These are phyloP conservation scores for Lycia hirtaria DNA, from an alignment of 2,888 invertebrate species.

Conservation along the genomic window DNA sequence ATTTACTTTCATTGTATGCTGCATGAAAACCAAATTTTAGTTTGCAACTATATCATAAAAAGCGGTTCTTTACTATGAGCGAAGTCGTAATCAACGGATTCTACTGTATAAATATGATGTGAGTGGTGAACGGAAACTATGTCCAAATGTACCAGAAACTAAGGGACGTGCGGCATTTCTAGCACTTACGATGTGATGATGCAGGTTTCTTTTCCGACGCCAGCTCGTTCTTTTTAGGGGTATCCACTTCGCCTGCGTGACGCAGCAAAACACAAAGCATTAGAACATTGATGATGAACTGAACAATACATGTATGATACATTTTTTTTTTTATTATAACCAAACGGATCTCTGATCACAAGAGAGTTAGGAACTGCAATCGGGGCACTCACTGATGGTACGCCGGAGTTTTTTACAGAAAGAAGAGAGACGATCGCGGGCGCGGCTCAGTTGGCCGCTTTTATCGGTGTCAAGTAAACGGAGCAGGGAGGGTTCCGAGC, in stretches of 20 bases:
- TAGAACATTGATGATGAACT: conserved; percentile 73
- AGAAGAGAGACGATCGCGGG: conserved; percentile 76
- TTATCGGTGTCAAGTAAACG: conserved; percentile 76
- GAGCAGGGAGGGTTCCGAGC: conserved; percentile 76
- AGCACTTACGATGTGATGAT: conserved; percentile 83
- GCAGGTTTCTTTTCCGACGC: conserved; percentile 80
- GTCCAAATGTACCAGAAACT: conserved; percentile 36
- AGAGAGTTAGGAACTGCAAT: conserved; percentile 27
- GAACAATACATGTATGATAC: conserved; percentile 53
- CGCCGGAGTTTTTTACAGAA: conserved; percentile 83
- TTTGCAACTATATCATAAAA: too few relatives aligned
- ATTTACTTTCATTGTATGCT: too few relatives aligned
- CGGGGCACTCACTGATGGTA: conserved; percentile 78
- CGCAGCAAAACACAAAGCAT: conserved; percentile 82
- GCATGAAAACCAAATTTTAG: too few relatives aligned
- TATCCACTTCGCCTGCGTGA: conserved; percentile 82
- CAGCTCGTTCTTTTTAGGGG: conserved; percentile 82
- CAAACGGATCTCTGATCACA: conserved; percentile 25
- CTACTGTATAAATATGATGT: conserved; percentile 41
- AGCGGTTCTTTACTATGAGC: too few relatives aligned
- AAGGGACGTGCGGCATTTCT: conserved; percentile 73
- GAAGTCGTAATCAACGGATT: too few relatives aligned
- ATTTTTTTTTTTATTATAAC: conserved; percentile 34
- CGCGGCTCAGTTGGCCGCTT: conserved; percentile 75
- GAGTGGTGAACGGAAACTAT: conserved; percentile 33